Base-by-base conservation (phyloP, 2,113 vertebrate genomes). In the Nycticryphes semicollaris region DNA sequence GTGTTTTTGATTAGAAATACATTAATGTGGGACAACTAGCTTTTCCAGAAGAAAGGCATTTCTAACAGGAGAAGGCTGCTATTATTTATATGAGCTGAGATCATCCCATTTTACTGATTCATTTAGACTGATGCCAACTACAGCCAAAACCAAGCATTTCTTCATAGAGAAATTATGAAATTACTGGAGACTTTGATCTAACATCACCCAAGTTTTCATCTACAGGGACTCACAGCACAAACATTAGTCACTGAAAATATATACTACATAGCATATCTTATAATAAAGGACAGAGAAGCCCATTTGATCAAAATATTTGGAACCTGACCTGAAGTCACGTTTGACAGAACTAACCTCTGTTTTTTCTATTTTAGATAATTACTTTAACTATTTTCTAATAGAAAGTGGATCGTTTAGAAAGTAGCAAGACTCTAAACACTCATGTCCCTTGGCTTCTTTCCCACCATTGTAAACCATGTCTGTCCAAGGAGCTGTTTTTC, bases 71-170 rank as follows among this genome's bases (percentile, higher is more conserved):
- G 82, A 85, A 56, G 37, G 92, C 84, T 94, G 92, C 53, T 92
- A 75, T 93, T 97, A 96, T 96, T 97, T 95, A 94, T 87, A 89
- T 43, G 83, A 78, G 87, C 67, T 94, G 95, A 86, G 41, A 96
- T 96, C 96, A 96, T 95, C 96, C 89, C 82, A 47, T 95, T 96
- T 96, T 97, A 96, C 83, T 90, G 90, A 96, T 96, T 96, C 96
- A 96, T 96, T 96, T 85, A 97, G 96, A 95, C 53, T 57, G 43
- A 89, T 93, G 92, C 93, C 97, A 97, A 89, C 80, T 79, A 84
- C 54, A 94, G 89, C 82, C 4, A 6, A 94, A 92, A 94, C 70
- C 72, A 96, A 96, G 85, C 76, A 87, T 83, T 88, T 86, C 67
- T 95, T 95, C 93, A 93, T 87, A 93, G 94, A 97, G 95, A 90